Evolutionary conservation across 2,113 vertebrate genomes (phyloP).

Genomic region (Rafetus swinhoei): DNA sequence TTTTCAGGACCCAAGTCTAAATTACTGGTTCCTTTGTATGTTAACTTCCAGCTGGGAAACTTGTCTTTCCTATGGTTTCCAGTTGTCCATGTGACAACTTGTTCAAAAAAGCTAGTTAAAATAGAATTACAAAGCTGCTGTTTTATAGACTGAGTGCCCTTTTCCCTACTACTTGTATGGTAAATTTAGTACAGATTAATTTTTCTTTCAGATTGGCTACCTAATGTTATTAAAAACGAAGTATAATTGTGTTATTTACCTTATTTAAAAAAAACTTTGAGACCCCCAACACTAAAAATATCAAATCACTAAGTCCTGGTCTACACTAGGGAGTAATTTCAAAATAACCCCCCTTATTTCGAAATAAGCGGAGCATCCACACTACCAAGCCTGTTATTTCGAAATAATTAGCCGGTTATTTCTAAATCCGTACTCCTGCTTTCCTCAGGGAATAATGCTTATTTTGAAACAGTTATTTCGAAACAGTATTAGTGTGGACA

Average conservation of each 20-base stretch:
- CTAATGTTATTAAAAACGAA: background rate
- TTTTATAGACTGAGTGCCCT: background rate
- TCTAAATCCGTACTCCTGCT: too few relatives aligned
- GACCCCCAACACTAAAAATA: background rate
- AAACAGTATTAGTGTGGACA: too few relatives aligned
- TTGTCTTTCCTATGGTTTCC: accelerated
- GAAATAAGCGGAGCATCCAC: too few relatives aligned
- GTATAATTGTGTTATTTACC: background rate
- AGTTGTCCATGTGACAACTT: background rate
- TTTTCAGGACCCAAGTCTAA: background rate
- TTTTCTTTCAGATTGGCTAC: background rate
- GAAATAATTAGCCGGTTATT: too few relatives aligned
- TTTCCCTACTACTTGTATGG: background rate
- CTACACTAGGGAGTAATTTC: too few relatives aligned
- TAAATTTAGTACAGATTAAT: background rate
- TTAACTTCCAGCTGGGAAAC: background rate
- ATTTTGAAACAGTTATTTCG: too few relatives aligned
- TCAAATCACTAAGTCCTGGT: background rate
- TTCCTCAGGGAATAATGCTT: too few relatives aligned
- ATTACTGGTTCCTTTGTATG: background rate
- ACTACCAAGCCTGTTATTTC: too few relatives aligned
- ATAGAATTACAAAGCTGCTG: background rate
- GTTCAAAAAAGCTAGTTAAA: background rate
- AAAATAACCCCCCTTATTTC: too few relatives aligned
- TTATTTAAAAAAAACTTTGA: background rate